These are phyloP conservation scores for Dryococelus australis DNA, from an alignment of 2,888 invertebrate genomes.

Conservation along the genomic window DNA sequence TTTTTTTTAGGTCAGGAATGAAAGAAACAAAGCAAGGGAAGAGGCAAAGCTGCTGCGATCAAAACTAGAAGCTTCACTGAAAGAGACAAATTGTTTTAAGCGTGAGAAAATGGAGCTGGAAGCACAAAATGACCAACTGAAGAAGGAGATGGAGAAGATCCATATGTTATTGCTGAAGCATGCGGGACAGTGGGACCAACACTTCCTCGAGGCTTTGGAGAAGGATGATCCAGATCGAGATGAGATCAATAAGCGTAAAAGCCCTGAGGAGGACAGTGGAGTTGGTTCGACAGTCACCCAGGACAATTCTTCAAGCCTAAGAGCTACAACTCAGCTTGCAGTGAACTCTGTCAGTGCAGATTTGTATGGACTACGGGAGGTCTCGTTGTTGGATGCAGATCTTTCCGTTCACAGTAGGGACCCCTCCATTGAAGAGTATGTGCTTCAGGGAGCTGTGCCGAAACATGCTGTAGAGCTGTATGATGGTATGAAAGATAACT, in stretches of 20 bases:
- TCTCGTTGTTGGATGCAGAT: neutral
- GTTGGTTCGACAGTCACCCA: conserved; percentile 43
- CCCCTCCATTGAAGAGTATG: conserved; percentile 65
- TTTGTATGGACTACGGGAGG: conserved; percentile 37
- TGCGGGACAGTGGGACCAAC: conserved; percentile 71
- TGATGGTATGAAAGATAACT: conserved; percentile 53
- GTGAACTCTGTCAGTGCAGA: conserved; percentile 39
- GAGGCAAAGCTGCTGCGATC: conserved; percentile 83
- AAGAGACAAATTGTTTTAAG: conserved; percentile 77
- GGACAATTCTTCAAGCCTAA: conserved; percentile 44
- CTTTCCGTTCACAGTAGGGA: conserved; percentile 36
- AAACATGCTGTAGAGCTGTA: conserved; percentile 64
- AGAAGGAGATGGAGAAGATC: conserved; percentile 83
- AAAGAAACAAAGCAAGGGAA: conserved; percentile 91
- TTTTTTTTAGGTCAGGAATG: conserved; percentile 73
- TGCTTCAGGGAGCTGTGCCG: conserved; percentile 70
- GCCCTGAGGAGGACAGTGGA: conserved; percentile 49
- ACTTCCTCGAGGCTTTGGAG: conserved; percentile 61
- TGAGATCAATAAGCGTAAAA: conserved; percentile 51
- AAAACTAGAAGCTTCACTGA: conserved; percentile 79
- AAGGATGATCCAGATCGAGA: conserved; percentile 60
- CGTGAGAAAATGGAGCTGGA: conserved; percentile 82
- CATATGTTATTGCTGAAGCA: conserved; percentile 72
- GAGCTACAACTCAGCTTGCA: conserved; percentile 25
- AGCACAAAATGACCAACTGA: conserved; percentile 76